Evolutionary conservation across 2,113 vertebrate species (phyloP).

Genomic region (Ammodytes marinus): DNA sequence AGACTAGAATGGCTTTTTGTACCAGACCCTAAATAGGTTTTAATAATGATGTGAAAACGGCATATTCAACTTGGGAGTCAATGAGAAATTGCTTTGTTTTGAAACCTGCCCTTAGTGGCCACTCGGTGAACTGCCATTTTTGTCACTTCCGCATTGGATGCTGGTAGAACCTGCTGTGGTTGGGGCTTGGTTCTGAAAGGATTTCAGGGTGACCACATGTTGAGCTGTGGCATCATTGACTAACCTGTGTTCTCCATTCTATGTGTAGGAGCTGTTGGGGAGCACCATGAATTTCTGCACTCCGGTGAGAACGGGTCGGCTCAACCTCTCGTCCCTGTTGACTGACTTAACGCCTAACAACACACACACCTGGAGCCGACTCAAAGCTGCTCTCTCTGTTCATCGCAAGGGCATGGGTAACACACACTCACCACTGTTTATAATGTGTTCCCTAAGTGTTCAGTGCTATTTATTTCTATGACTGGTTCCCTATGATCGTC

Average conservation of each 20-base stretch:
- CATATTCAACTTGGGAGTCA: no score
- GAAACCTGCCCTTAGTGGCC: no score
- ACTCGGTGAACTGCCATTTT: no score
- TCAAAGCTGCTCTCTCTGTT: slow-evolving; percentile 84
- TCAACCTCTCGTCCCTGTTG: slow-evolving; percentile 77
- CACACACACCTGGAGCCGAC: slow-evolving; percentile 83
- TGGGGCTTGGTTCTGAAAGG: neutral
- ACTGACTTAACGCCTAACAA: slow-evolving; percentile 69
- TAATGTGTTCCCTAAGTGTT: neutral
- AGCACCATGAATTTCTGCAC: slow-evolving; percentile 60
- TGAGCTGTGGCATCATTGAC: neutral
- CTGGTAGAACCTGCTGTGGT: no score
- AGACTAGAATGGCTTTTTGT: no score
- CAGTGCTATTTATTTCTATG: neutral
- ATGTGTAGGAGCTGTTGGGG: slow-evolving; percentile 46
- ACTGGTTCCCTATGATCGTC: neutral
- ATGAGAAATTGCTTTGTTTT: no score
- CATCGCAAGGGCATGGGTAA: slow-evolving; percentile 82
- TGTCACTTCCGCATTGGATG: no score
- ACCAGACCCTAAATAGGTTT: no score
- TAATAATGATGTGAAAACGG: no score
- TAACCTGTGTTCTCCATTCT: neutral
- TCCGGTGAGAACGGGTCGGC: slow-evolving; percentile 47
- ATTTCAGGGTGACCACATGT: neutral
- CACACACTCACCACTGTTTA: neutral